Evolutionary conservation across 2,797 vertebrate species (phyloP).

Genomic region (Hybognathus amarus): DNA sequence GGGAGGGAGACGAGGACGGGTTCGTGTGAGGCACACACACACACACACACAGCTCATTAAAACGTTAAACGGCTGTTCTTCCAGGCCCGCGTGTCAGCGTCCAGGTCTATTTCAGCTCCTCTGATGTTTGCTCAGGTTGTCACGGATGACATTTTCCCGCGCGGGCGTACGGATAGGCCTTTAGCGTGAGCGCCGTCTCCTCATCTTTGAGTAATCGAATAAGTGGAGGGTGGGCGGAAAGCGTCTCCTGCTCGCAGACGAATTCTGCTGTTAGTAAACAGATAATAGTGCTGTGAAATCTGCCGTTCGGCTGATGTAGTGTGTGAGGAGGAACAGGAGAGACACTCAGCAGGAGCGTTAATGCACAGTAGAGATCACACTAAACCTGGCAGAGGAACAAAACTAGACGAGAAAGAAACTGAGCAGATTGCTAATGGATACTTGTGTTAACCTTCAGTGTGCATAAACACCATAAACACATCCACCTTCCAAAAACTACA

Average conservation of each 20-base stretch:
- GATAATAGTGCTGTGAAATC: background rate
- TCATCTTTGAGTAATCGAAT: conserved; percentile 18
- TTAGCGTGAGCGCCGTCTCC: background rate
- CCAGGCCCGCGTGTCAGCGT: too few relatives aligned
- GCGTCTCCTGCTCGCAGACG: background rate
- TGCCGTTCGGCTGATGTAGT: background rate
- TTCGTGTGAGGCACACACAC: background rate
- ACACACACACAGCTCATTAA: background rate
- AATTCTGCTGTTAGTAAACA: background rate
- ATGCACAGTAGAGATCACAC: background rate
- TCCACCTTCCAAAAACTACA: background rate
- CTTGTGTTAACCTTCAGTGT: background rate
- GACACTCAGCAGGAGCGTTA: background rate
- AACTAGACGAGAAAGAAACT: background rate
- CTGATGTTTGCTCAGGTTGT: conserved; percentile 37
- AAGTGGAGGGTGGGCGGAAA: conserved; percentile 23
- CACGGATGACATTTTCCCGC: conserved; percentile 44
- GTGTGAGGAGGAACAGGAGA: background rate
- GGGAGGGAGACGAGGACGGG: conserved; percentile 23
- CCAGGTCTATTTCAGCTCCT: conserved; percentile 13
- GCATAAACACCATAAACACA: too few relatives aligned
- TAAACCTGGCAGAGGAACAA: background rate
- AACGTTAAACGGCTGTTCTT: conserved; percentile 4
- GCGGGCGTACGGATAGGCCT: background rate
- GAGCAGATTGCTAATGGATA: background rate